These are phyloP conservation scores for Apodemia hepburni DNA, from an alignment of 2,888 invertebrate genomes.

Conservation along the genomic window DNA sequence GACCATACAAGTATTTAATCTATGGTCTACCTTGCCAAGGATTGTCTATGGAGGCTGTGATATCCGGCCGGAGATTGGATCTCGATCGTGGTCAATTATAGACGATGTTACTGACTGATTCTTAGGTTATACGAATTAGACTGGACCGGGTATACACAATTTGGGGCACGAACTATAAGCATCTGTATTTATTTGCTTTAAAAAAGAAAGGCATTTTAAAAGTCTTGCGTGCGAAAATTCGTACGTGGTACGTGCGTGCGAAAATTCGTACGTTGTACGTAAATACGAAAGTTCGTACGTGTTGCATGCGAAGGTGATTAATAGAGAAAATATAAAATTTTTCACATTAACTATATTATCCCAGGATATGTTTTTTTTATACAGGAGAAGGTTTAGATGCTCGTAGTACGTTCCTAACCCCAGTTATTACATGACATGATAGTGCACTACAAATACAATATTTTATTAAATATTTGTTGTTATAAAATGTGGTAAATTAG, in stretches of 20 bases:
- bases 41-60: constrained; percentile 23
- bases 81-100: constrained; percentile 33
- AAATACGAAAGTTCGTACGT: not conserved
- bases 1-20: constrained; percentile 20
- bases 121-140: constrained; percentile 15
- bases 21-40: constrained; percentile 21
- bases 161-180: constrained; percentile 10
- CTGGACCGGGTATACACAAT: not conserved
- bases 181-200: not conserved
- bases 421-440: constrained; percentile 9
- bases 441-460: constrained; percentile 6
- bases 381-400: not conserved
- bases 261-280: not conserved
- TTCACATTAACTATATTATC: not conserved
- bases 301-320: not conserved
- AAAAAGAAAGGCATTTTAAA: not conserved
- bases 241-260: not conserved
- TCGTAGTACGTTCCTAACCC: constrained; percentile 4
- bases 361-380: not conserved
- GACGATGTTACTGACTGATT: constrained; percentile 21
- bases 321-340: not conserved
- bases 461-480: constrained; percentile 10
- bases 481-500: constrained; percentile 7
- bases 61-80: constrained; percentile 15
- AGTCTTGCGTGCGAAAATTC: not conserved